phyloP scores from a whole-genome alignment of 2,888 invertebrate genomes.

The Heliothis peltigera region DNA sequence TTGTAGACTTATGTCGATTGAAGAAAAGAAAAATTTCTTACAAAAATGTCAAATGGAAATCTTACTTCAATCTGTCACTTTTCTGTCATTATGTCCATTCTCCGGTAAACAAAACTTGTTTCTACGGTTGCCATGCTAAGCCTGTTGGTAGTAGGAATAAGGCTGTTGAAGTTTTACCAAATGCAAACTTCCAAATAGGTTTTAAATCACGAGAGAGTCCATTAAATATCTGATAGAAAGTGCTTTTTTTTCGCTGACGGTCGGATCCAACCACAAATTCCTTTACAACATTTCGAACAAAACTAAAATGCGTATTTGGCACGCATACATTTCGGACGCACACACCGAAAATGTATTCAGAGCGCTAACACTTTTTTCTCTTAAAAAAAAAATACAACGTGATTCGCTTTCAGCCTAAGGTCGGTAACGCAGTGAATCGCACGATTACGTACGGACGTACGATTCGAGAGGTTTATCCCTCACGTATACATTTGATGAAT shows the following conservation, averaged over 20 bases:
- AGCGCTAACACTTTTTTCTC: conserved; percentile 43
- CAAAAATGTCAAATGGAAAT: too few relatives aligned
- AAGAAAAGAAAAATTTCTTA: too few relatives aligned
- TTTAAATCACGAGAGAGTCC: not conserved
- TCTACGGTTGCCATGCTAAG: too few relatives aligned
- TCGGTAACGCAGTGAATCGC: conserved; percentile 33
- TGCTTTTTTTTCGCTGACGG: conserved; percentile 30
- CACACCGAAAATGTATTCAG: conserved; percentile 30
- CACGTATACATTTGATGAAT: conserved; percentile 70
- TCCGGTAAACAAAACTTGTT: too few relatives aligned
- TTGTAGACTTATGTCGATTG: too few relatives aligned
- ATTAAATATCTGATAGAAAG: conserved; percentile 2
- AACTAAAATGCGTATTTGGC: conserved; percentile 9
- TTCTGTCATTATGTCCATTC: too few relatives aligned
- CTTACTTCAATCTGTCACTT: too few relatives aligned
- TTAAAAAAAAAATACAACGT: conserved; percentile 50
- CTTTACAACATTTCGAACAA: conserved; percentile 17
- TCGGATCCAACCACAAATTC: not conserved
- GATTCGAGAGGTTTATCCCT: conserved; percentile 59
- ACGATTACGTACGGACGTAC: conserved; percentile 39
- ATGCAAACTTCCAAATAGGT: not conserved
- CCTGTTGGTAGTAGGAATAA: not conserved
- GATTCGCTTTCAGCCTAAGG: conserved; percentile 48
- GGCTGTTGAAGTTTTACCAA: not conserved
- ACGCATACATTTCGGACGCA: conserved; percentile 29